Percentiles rank a stretch among this genome's conserved stretches.
Evolutionary conservation across 2,797 vertebrate species (phyloP).

Genomic region (Sebastes trivittatus): DNA sequence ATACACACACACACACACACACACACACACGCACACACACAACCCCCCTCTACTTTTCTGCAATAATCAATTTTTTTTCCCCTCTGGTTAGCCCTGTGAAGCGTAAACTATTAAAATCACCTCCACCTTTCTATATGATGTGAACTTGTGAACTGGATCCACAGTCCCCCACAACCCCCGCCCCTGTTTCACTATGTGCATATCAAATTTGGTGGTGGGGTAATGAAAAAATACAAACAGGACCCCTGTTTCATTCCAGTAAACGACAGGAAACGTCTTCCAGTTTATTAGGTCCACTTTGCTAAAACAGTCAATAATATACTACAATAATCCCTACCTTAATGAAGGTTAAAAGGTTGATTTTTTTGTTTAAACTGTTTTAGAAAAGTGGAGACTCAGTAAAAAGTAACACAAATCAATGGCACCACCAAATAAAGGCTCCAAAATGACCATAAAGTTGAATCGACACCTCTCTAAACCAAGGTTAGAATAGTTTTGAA

Average conservation of each 20-base stretch:
- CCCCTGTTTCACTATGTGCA: neutral
- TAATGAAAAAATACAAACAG: neutral
- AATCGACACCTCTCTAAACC: neutral
- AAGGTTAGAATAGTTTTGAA: too few species aligned
- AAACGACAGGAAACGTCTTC: too few species aligned
- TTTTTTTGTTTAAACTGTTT: neutral
- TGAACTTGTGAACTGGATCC: conserved; percentile 3
- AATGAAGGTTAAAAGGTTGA: neutral
- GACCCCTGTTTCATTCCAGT: too few species aligned
- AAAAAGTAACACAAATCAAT: neutral
- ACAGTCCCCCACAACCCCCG: neutral
- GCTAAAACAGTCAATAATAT: neutral
- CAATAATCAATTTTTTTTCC: conserved; percentile 8
- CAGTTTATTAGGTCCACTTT: neutral
- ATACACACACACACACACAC: too few species aligned
- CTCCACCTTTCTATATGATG: neutral
- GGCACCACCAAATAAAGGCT: neutral
- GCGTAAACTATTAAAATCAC: conserved; percentile 19
- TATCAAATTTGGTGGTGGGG: neutral
- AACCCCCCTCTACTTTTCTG: neutral
- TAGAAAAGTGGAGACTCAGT: neutral
- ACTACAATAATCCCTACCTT: neutral
- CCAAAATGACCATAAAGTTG: neutral
- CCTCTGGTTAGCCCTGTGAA: conserved; percentile 1
- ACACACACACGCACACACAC: neutral